Evolutionary conservation across 2,888 invertebrate species (phyloP).

Genomic region (Sesia bembeciformis): DNA sequence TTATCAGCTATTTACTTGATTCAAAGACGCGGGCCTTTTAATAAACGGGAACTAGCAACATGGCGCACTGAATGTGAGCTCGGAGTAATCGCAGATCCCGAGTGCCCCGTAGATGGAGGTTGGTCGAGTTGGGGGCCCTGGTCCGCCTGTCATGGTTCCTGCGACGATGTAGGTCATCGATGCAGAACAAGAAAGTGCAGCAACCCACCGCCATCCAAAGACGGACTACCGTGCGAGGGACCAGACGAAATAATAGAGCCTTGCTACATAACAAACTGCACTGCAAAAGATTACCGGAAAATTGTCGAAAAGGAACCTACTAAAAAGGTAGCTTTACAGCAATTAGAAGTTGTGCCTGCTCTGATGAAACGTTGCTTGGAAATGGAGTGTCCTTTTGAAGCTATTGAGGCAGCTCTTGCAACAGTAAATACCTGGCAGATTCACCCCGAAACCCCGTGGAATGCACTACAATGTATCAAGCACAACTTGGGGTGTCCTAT

Average conservation of each 20-base stretch:
- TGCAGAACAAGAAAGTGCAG: conserved; percentile 47
- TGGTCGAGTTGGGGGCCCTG: conserved; percentile 66
- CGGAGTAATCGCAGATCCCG: conserved; percentile 42
- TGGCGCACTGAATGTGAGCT: conserved; percentile 62
- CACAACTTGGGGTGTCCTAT: conserved; percentile 65
- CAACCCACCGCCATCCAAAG: conserved; percentile 55
- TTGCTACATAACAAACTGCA: conserved; percentile 57
- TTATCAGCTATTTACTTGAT: neutral
- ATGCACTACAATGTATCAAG: conserved; percentile 65
- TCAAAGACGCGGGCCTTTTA: conserved; percentile 22
- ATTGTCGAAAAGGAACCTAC: conserved; percentile 39
- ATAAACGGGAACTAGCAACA: conserved; percentile 34
- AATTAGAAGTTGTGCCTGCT: conserved; percentile 50
- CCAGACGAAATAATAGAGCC: conserved; percentile 42
- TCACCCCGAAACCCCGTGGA: conserved; percentile 55
- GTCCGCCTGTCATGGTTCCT: conserved; percentile 58
- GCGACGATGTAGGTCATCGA: conserved; percentile 56
- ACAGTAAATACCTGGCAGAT: conserved; percentile 55
- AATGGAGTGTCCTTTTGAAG: conserved; percentile 56
- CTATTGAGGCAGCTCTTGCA: conserved; percentile 45
- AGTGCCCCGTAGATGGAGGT: conserved; percentile 63
- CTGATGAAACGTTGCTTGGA: conserved; percentile 56
- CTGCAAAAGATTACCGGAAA: conserved; percentile 44
- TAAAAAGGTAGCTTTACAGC: conserved; percentile 42
- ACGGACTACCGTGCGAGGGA: conserved; percentile 56